A percentile compares a stretch with the other conserved stretches of the same genome.
Conservation (phyloP, 2,888 invertebrate species). For the Ectobius pallidus region DNA sequence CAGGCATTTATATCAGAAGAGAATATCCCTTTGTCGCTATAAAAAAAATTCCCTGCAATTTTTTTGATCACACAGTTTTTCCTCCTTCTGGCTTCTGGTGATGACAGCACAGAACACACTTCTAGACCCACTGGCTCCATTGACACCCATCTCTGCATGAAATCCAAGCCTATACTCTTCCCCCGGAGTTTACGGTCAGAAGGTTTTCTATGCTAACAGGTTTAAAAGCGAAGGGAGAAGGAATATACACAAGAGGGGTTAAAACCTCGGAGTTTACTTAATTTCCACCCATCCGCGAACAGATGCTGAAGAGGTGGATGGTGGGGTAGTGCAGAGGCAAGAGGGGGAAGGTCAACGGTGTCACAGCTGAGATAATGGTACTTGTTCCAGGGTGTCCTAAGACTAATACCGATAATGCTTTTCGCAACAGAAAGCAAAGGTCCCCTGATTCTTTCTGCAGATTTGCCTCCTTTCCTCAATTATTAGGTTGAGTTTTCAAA, state of each 20-base stretch:
- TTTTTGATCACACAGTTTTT: not conserved
- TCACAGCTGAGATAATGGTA: not conserved
- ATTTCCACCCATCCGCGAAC: constrained; percentile 33
- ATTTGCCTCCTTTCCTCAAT: too few relatives aligned
- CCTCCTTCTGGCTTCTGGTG: not conserved
- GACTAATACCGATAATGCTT: not conserved
- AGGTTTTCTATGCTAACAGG: constrained; percentile 34
- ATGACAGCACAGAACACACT: constrained; percentile 1
- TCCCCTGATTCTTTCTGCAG: too few relatives aligned
- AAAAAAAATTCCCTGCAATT: too few relatives aligned
- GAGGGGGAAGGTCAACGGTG: not conserved
- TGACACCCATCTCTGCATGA: constrained; percentile 37
- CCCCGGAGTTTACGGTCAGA: constrained; percentile 29
- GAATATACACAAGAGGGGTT: not conserved
- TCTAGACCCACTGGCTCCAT: constrained; percentile 27
- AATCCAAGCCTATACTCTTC: constrained; percentile 33
- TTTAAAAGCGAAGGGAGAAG: constrained; percentile 24
- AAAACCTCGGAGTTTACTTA: constrained; percentile 37
- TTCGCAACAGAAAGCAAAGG: not conserved
- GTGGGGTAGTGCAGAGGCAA: too few relatives aligned
- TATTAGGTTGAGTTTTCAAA: too few relatives aligned
- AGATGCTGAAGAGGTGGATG: constrained; percentile 31
- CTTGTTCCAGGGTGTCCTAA: not conserved
- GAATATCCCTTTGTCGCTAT: not conserved
- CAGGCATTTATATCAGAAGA: constrained; percentile 15